Evolutionary conservation across 2,888 invertebrate species (phyloP), one percentile per base, ranked within the genome.

Genomic region (Phoronis australis): DNA sequence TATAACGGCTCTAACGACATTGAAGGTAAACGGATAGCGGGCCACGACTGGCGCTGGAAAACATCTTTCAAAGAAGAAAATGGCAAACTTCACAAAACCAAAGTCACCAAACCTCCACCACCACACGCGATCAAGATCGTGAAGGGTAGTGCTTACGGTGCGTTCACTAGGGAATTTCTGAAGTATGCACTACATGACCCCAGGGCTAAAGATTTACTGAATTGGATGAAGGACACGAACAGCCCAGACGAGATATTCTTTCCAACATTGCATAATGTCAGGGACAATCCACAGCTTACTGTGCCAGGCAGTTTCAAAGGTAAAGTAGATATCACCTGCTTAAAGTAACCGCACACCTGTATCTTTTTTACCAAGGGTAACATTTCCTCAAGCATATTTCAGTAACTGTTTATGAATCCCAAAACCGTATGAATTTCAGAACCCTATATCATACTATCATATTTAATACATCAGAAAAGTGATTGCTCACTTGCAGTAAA

Each of bases 241-340:
- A 68, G 65, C 24, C 65, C 69, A 1, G 71, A 71, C 50, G 71
- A 71, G 48, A 62, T 65, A 45, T 66, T 59, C 45, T 71, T 68
- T 68, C 54, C 68, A 0, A 67, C 69, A 0, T 38, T 71, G 4
- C 65, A 66, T 47, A 56, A 62, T 39, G 37, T 60, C 3, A 57
- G 54, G 38, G 55, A 61, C 45, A 69, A 69, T 45, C 56, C 60
- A 0, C 52, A 57, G n/a, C 55, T 69, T 38, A 42, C 57, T 2
- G 59, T 62, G 1, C 65, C 68, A 1, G 68, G 68, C 3, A 59
- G 61, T 37, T 64, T 51, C 45, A 58, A 44, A 50, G 64, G 64
- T 64, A 46, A 42, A 21, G 42, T 9, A 4, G n/a, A n/a, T n/a
- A n/a, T n/a, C n/a, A n/a, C n/a, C n/a, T n/a, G n/a, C n/a, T n/a